Evolutionary conservation across 2,113 vertebrate genomes (phyloP).

Genomic region (Platanista minor): DNA sequence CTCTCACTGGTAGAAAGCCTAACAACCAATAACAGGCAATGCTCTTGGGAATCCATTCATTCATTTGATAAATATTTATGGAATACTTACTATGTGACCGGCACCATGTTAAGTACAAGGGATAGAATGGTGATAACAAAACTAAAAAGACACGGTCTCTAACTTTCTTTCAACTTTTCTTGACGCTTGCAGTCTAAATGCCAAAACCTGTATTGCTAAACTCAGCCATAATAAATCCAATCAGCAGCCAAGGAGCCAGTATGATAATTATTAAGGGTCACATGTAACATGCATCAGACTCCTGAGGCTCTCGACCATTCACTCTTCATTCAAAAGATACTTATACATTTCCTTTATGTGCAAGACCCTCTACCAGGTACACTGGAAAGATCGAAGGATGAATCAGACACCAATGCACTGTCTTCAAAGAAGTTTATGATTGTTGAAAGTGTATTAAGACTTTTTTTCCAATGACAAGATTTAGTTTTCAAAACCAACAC

Average conservation of each 20-base stretch:
- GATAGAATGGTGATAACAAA: not conserved
- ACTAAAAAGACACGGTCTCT: not conserved
- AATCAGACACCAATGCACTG: not conserved
- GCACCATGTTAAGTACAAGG: not conserved
- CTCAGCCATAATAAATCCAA: not conserved
- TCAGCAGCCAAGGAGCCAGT: not conserved
- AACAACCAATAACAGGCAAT: not conserved
- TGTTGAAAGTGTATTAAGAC: not conserved
- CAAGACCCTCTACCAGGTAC: not conserved
- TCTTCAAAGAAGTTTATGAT: not conserved
- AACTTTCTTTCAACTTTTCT: not conserved
- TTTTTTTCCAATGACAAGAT: not conserved
- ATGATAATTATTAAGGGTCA: not conserved
- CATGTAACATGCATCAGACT: not conserved
- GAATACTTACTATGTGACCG: not conserved
- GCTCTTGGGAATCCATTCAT: not conserved
- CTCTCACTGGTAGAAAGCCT: constrained; percentile 4
- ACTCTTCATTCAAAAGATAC: not conserved
- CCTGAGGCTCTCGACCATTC: not conserved
- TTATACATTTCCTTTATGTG: not conserved
- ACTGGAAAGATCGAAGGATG: not conserved
- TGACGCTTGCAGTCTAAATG: not conserved
- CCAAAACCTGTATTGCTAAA: not conserved
- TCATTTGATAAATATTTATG: not conserved
- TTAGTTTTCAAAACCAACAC: constrained; percentile 4